Evolutionary conservation across 2,113 vertebrate genomes (phyloP).

Genomic region (Forbesichthys agassizii): DNA sequence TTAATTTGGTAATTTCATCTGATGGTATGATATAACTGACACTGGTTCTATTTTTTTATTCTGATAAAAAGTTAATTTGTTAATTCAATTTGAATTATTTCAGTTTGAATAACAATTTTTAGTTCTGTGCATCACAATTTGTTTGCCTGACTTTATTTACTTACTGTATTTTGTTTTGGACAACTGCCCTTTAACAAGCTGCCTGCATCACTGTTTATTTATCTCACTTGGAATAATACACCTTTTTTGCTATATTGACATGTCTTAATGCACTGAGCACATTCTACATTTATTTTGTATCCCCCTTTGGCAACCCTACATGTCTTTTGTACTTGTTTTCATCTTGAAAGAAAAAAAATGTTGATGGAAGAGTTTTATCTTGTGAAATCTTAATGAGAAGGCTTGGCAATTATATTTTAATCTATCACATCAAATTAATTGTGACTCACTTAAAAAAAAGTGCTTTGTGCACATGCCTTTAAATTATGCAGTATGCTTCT

Average conservation of each 20-base stretch:
- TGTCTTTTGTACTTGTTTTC: slow-evolving; percentile 64
- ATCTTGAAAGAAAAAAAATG: slow-evolving; percentile 58
- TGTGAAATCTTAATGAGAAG: slow-evolving; percentile 60
- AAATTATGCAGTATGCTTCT: slow-evolving; percentile 57
- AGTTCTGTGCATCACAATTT: slow-evolving; percentile 2
- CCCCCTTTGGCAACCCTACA: slow-evolving; percentile 52
- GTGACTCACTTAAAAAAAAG: slow-evolving; percentile 64
- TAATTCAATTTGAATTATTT: slow-evolving; percentile 36
- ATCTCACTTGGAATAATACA: slow-evolving; percentile 60
- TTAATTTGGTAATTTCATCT: slow-evolving; percentile 12
- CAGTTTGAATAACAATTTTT: slow-evolving; percentile 32
- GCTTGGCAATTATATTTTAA: slow-evolving; percentile 58
- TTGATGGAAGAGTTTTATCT: slow-evolving; percentile 71
- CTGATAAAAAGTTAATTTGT: slow-evolving; percentile 12
- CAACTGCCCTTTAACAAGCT: slow-evolving; percentile 59
- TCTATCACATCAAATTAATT: slow-evolving; percentile 47
- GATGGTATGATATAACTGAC: background rate
- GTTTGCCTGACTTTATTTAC: slow-evolving; percentile 39
- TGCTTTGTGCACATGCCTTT: slow-evolving; percentile 72
- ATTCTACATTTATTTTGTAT: slow-evolving; percentile 60
- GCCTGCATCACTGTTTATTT: slow-evolving; percentile 72
- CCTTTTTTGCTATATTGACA: slow-evolving; percentile 51
- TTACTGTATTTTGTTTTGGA: slow-evolving; percentile 62
- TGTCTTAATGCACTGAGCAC: slow-evolving; percentile 77
- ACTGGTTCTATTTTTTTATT: background rate